Evolutionary conservation across 2,888 invertebrate species (phyloP).

Genomic region (Chymomyza fuscimana): DNA sequence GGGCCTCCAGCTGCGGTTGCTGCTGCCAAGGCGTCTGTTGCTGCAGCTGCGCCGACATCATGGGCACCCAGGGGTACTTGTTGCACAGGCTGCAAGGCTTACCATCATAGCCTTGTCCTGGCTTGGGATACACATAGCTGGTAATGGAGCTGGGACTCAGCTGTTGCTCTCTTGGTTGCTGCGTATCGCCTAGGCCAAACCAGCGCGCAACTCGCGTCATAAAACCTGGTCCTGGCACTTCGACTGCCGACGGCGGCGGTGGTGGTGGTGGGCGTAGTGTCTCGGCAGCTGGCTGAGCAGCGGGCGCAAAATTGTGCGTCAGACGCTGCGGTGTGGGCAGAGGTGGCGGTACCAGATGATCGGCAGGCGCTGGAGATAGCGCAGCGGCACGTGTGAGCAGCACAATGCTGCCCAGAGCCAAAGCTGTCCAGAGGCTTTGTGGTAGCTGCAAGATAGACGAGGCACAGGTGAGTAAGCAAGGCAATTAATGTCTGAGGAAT

Average conservation of each 20-base stretch:
- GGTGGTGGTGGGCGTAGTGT: conserved; percentile 29
- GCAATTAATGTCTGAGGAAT: not conserved
- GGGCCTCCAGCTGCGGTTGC: conserved; percentile 36
- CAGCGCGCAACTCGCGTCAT: conserved; percentile 79
- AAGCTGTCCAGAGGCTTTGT: conserved; percentile 9
- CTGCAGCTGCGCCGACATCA: conserved; percentile 77
- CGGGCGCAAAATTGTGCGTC: conserved; percentile 12
- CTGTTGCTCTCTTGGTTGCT: conserved; percentile 65
- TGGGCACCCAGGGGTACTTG: conserved; percentile 90
- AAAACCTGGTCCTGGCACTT: conserved; percentile 62
- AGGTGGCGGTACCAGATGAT: conserved; percentile 77
- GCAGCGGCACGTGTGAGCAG: conserved; percentile 35
- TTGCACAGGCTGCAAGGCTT: conserved; percentile 89
- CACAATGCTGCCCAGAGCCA: conserved; percentile 17
- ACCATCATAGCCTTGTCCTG: conserved; percentile 63
- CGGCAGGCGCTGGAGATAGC: conserved; percentile 61
- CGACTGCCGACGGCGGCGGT: conserved; percentile 7
- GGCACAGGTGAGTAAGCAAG: not conserved
- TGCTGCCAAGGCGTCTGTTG: conserved; percentile 36
- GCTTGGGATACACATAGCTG: conserved; percentile 67
- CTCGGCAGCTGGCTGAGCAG: not conserved
- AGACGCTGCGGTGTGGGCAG: conserved; percentile 33
- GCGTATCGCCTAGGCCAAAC: conserved; percentile 75
- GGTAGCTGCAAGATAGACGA: conserved; percentile 27
- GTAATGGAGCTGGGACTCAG: conserved; percentile 44